Evolutionary conservation across 1,140 invertebrate genomes (phyloP), one percentile per base, ranked within the genome.

Genomic region (Macrobrachium rosenbergii): DNA sequence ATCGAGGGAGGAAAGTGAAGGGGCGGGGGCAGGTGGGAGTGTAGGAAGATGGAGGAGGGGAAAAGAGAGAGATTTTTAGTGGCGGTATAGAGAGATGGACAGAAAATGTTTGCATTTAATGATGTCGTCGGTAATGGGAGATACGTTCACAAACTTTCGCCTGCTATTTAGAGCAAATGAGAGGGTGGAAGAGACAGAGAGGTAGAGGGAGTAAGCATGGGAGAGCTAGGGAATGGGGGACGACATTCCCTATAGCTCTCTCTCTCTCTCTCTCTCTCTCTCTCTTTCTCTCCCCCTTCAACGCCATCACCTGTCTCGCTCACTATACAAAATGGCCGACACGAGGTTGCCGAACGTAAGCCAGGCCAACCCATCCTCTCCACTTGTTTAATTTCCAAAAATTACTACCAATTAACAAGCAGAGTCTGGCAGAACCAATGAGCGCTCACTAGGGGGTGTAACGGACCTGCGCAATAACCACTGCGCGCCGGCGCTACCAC

Each of bases 341-440:
- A 69, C 85, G 62, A 72, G 85, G 85, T 87, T 87, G 85, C 85
- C 85, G 85, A 87, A 82, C 67, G 78, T 87, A 52, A 60, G 58
- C 69, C 78, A 81, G 78, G 60, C 69, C 77, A 64, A 75, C 67
- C 78, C 72, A 80, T 76, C 85, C 85, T 73, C 78, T 75, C 78
- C 69, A 87, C 78, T 87, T 87, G 85, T 82, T 87, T 87, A 87
- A 87, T 87, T 87, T 87, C 72, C 85, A 87, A 87, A 87, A 87
- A 87, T 87, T 87, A 87, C 85, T 87, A 87, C 85, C 85, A 87
- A 87, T 87, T 87, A 87, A 87, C 77, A 87, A 80, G 77, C 78
- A 82, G 85, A 87, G 85, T 80, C 85, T 87, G 78, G 85, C 78
- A 87, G 85, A 80, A 87, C 85, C 85, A 87, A 87, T 87, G 85